Percentiles rank a stretch among this genome's conserved stretches.
Evolutionary conservation across 2,113 vertebrate species (phyloP).

Genomic region (Regulus satrapa): DNA sequence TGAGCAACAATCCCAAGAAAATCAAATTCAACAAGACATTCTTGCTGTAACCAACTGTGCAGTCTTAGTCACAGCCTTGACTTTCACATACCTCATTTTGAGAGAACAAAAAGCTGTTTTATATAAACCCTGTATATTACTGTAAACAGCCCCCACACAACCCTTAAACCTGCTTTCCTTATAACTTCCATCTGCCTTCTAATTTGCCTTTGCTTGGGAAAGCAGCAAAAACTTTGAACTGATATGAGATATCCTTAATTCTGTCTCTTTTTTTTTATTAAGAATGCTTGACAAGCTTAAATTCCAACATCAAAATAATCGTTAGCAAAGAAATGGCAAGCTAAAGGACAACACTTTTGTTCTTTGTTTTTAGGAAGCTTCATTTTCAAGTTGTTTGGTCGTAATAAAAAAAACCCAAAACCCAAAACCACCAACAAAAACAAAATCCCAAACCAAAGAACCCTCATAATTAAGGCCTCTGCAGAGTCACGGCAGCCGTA

Average conservation of each 20-base stretch:
- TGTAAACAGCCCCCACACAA: neutral
- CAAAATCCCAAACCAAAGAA: neutral
- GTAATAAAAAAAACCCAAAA: neutral
- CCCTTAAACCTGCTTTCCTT: neutral
- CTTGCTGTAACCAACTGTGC: neutral
- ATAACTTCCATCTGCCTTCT: neutral
- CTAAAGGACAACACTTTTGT: neutral
- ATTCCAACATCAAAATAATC: slow-evolving; percentile 9
- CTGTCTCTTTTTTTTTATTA: neutral
- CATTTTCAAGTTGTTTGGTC: neutral
- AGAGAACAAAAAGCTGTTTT: neutral
- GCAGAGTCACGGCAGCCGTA: neutral
- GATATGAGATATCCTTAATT: neutral
- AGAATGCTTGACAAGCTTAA: neutral
- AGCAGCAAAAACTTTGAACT: neutral
- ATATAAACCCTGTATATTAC: neutral
- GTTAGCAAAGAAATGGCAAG: neutral
- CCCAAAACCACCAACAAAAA: neutral
- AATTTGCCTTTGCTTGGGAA: neutral
- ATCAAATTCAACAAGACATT: neutral
- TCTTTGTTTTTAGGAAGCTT: neutral
- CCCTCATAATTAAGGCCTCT: neutral
- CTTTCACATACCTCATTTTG: neutral
- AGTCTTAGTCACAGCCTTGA: neutral
- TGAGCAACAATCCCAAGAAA: neutral